phyloP scores from a whole-genome alignment of 2,113 vertebrate species.

The Butorides virescens region DNA sequence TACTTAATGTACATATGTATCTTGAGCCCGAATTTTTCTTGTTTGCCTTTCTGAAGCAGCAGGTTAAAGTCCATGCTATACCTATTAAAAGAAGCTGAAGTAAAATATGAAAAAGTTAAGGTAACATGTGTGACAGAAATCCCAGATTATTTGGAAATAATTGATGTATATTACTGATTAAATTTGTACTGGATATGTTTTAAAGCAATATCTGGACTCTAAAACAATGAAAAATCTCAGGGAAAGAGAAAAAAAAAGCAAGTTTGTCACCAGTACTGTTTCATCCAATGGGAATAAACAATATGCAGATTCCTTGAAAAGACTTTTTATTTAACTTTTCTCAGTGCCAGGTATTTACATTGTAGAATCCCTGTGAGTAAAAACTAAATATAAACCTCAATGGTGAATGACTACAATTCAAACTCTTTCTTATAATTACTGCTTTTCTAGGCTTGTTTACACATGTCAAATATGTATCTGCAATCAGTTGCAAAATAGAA shows the following conservation, averaged over 20 bases:
- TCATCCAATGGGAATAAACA: background rate
- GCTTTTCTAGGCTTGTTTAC: background rate
- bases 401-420: background rate
- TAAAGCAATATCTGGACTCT: background rate
- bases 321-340: background rate
- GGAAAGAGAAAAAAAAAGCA: rapidly evolving
- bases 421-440: background rate
- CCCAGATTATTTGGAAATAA: background rate
- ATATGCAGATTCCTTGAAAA: background rate
- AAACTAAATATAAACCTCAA: background rate
- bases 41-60: background rate
- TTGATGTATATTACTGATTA: background rate
- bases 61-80: background rate
- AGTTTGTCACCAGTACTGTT: background rate
- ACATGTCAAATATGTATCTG: background rate
- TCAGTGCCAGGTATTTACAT: background rate
- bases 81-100: background rate
- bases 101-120: background rate
- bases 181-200: background rate
- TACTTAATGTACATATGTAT: background rate
- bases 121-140: background rate
- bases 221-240: background rate
- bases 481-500: background rate
- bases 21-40: background rate
- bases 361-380: background rate